Evolutionary conservation across 92 coral and sea anemone genomes (phyloP).

Genomic region (Hydrozoanthus gracilis): DNA sequence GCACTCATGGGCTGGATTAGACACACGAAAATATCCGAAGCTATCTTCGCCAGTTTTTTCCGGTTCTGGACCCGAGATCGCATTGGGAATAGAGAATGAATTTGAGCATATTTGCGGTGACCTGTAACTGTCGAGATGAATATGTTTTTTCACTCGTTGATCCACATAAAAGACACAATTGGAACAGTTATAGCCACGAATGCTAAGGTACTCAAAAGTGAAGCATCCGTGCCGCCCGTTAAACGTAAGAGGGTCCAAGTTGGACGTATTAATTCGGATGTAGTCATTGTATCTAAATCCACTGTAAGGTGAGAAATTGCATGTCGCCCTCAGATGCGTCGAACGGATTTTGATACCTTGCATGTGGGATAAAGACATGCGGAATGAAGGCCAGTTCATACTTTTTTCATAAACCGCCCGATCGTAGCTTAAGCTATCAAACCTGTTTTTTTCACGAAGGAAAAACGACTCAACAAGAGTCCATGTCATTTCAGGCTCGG

Average conservation of each 20-base stretch:
- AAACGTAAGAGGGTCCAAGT: not conserved
- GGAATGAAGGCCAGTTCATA: constrained; percentile 42
- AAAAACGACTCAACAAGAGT: constrained; percentile 42
- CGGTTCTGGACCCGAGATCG: not conserved
- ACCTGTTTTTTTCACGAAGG: not conserved
- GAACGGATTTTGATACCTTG: not conserved
- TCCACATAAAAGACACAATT: not conserved
- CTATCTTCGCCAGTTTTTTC: not conserved
- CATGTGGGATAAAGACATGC: constrained; percentile 22
- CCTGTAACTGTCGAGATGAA: not conserved
- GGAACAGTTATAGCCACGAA: constrained; percentile 31
- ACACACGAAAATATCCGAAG: constrained; percentile 3
- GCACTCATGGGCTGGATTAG: constrained; percentile 26
- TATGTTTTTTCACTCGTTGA: not conserved
- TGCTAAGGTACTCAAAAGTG: constrained; percentile 30
- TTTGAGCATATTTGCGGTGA: not conserved
- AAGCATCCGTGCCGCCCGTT: not conserved
- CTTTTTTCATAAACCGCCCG: not conserved
- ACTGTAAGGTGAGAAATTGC: not conserved
- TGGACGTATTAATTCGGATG: constrained; percentile 15
- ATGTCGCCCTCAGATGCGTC: constrained; percentile 48
- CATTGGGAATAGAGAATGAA: not conserved
- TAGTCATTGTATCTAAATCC: constrained; percentile 37
- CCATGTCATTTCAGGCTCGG: constrained; percentile 48
- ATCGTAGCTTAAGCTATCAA: constrained; percentile 6